A percentile compares a stretch with the other conserved stretches of the same genome.
Evolutionary conservation across 2,888 invertebrate genomes (phyloP).

Genomic region (Ceriagrion tenellum): DNA sequence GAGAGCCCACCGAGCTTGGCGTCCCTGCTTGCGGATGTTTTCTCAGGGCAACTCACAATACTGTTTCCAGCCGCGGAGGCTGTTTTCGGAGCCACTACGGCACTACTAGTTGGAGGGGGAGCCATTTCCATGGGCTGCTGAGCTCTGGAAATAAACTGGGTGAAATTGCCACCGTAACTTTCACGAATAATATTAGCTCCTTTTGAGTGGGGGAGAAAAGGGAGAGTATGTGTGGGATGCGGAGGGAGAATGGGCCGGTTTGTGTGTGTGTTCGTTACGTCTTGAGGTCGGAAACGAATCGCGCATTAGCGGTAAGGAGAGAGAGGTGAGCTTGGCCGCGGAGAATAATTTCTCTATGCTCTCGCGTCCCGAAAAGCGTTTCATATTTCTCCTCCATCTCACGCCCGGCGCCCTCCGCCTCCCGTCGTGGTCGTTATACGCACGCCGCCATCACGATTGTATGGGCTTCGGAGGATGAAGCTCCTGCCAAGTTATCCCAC

Average conservation of each 20-base stretch:
- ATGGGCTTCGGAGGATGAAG: not conserved
- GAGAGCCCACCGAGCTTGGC: not conserved
- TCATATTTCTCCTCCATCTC: not conserved
- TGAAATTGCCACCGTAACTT: constrained; percentile 16
- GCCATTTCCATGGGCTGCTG: not conserved
- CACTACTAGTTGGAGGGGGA: not conserved
- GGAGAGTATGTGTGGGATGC: not conserved
- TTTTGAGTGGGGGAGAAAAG: not conserved
- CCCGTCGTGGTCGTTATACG: not conserved
- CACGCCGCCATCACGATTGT: not conserved
- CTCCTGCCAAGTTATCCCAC: not conserved
- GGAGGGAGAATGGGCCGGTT: not conserved
- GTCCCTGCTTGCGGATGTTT: not conserved
- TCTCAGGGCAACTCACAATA: not conserved
- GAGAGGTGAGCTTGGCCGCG: not conserved
- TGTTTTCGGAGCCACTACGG: not conserved
- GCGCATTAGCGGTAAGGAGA: not conserved
- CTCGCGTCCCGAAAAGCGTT: not conserved
- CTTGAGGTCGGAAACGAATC: constrained; percentile 20
- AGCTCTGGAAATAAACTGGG: not conserved
- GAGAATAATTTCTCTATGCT: not conserved
- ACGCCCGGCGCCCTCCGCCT: not conserved
- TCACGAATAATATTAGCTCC: constrained; percentile 22
- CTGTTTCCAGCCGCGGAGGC: not conserved
- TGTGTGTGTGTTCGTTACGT: constrained; percentile 17